A percentile compares a stretch with the other conserved stretches of the same genome.
Conservation (phyloP, 2,888 invertebrate genomes). For the Ormia ochracea region DNA sequence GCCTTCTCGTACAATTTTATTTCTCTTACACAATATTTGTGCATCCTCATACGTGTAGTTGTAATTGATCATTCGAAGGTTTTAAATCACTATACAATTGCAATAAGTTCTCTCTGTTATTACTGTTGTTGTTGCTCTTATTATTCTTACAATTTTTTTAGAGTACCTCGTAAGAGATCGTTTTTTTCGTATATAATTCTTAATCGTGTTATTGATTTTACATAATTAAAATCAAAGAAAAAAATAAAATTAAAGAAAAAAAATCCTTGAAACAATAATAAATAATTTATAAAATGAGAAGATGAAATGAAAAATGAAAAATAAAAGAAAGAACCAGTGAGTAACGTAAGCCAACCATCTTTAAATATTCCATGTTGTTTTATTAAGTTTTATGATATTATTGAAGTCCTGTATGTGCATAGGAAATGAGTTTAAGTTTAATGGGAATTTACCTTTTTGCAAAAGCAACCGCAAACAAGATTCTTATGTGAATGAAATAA, state of each 20-base stretch:
- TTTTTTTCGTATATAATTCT: not conserved
- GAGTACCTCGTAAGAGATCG: not conserved
- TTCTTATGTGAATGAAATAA: constrained; percentile 45
- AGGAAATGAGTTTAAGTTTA: constrained; percentile 5
- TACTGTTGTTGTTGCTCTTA: constrained; percentile 61
- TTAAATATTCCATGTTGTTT: not conserved
- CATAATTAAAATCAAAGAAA: not conserved
- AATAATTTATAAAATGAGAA: too few species aligned
- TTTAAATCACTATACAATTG: constrained; percentile 20
- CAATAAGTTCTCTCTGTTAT: constrained; percentile 1
- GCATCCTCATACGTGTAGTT: too few species aligned
- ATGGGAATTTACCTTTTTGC: constrained; percentile 34
- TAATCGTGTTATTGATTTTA: not conserved
- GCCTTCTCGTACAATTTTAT: not conserved
- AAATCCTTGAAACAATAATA: too few species aligned
- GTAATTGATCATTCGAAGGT: not conserved
- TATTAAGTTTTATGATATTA: not conserved
- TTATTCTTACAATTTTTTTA: not conserved
- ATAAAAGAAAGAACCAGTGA: too few species aligned
- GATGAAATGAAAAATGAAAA: too few species aligned
- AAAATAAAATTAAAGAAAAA: too few species aligned
- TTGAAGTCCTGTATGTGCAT: not conserved
- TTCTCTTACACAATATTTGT: not conserved
- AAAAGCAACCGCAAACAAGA: not conserved
- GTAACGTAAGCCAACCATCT: not conserved